Evolutionary conservation across 2,113 vertebrate genomes (phyloP).

Genomic region (Melanocharis versteri): DNA sequence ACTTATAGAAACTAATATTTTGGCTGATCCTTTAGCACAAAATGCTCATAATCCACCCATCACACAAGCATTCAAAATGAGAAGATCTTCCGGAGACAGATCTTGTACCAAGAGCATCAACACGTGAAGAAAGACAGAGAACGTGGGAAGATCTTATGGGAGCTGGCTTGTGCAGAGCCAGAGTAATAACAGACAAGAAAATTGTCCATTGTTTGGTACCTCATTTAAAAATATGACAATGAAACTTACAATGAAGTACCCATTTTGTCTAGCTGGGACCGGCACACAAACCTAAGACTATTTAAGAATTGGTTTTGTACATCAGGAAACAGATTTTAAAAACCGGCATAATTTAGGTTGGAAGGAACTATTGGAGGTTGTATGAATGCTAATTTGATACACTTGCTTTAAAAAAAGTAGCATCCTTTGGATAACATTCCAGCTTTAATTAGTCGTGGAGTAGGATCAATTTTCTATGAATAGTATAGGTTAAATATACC

Average conservation of each 20-base stretch:
- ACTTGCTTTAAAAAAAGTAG: neutral
- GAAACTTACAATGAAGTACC: neutral
- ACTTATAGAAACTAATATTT: neutral
- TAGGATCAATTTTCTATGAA: neutral
- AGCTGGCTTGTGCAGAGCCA: neutral
- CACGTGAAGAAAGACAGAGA: neutral
- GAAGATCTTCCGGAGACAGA: neutral
- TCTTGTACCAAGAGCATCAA: neutral
- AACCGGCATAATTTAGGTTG: neutral
- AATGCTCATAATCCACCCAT: neutral
- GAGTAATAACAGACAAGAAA: neutral
- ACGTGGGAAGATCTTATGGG: neutral
- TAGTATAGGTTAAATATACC: neutral
- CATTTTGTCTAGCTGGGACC: neutral
- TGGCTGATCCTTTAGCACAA: neutral
- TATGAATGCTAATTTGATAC: neutral
- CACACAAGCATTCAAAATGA: neutral
- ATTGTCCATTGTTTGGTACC: neutral
- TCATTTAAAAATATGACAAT: neutral
- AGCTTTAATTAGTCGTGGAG: neutral
- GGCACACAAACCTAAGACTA: neutral
- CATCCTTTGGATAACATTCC: neutral
- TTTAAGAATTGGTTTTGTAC: neutral
- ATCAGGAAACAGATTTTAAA: neutral
- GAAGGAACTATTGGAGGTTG: neutral